These are phyloP conservation scores for Eubasilissa regina DNA, from an alignment of 1,140 invertebrate genomes.

Conservation along the genomic window DNA sequence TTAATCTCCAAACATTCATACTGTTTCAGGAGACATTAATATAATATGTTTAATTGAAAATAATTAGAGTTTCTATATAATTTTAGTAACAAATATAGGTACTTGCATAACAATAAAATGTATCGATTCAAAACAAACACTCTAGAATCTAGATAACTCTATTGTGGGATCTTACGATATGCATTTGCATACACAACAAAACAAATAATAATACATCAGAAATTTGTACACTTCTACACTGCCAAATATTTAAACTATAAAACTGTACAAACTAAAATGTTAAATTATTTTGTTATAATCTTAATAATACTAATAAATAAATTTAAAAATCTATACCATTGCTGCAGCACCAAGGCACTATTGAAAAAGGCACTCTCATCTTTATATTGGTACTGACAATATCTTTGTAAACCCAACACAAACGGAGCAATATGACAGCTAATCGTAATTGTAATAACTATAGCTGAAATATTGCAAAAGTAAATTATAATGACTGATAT, in stretches of 20 bases:
- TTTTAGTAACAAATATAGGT: too few species aligned
- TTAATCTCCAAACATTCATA: too few species aligned
- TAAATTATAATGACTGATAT: too few species aligned
- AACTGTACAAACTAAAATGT: slow-evolving; percentile 44
- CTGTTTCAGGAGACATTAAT: too few species aligned
- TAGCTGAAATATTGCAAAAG: too few species aligned
- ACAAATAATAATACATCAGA: not conserved
- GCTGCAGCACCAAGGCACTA: slow-evolving; percentile 35
- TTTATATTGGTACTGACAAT: not conserved
- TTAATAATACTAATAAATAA: slow-evolving; percentile 37
- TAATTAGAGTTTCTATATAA: too few species aligned
- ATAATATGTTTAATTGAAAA: too few species aligned
- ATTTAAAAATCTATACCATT: slow-evolving; percentile 13
- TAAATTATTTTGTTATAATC: slow-evolving; percentile 32
- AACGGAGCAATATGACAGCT: too few species aligned
- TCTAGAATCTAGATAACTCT: not conserved
- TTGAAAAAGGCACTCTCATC: not conserved
- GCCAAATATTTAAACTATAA: slow-evolving; percentile 24
- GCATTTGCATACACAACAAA: not conserved
- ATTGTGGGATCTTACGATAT: not conserved
- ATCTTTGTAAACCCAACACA: not conserved
- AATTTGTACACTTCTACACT: slow-evolving; percentile 39
- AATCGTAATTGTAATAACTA: too few species aligned
- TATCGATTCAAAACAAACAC: not conserved
- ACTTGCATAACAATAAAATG: not conserved